Percentiles rank a stretch among this genome's conserved stretches.
These are phyloP conservation scores for Spondyliosoma cantharus DNA, from an alignment of 2,797 vertebrate genomes.

Conservation along the genomic window DNA sequence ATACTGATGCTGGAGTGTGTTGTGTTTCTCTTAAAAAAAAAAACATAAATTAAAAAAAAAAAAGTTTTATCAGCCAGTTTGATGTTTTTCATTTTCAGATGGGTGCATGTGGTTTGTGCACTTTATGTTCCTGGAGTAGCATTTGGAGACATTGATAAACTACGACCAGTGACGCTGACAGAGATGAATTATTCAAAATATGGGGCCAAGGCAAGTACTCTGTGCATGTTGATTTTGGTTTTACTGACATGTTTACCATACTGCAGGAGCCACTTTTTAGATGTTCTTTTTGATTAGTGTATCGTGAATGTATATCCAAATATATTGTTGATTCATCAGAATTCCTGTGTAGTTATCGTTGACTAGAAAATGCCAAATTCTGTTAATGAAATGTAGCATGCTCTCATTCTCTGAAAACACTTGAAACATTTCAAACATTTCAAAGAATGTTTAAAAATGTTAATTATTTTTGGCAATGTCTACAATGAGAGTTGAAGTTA, in stretches of 20 bases:
- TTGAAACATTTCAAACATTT: background rate
- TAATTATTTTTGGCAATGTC: background rate
- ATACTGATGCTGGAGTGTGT: slow-evolving; percentile 1
- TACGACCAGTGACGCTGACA: slow-evolving; percentile 96
- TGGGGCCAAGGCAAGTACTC: slow-evolving; percentile 92
- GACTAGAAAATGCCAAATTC: background rate
- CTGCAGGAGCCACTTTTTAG: background rate
- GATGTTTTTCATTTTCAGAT: slow-evolving; percentile 81
- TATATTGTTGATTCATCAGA: background rate
- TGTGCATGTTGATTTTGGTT: background rate
- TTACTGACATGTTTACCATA: background rate
- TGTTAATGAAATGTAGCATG: background rate
- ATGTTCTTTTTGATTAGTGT: background rate
- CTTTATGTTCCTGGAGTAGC: slow-evolving; percentile 98
- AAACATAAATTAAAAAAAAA: background rate
- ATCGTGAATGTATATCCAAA: background rate
- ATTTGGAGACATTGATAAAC: slow-evolving; percentile 99
- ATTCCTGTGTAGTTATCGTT: background rate
- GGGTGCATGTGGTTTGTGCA: slow-evolving; percentile 99
- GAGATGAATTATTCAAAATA: slow-evolving; percentile 99
- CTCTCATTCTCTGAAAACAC: background rate
- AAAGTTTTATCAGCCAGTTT: background rate
- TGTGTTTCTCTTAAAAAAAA: background rate
- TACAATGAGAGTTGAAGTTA: background rate
- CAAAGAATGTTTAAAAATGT: background rate